Evolutionary conservation across 2,113 vertebrate genomes (phyloP).

Genomic region (Myrmecophaga tridactyla): DNA sequence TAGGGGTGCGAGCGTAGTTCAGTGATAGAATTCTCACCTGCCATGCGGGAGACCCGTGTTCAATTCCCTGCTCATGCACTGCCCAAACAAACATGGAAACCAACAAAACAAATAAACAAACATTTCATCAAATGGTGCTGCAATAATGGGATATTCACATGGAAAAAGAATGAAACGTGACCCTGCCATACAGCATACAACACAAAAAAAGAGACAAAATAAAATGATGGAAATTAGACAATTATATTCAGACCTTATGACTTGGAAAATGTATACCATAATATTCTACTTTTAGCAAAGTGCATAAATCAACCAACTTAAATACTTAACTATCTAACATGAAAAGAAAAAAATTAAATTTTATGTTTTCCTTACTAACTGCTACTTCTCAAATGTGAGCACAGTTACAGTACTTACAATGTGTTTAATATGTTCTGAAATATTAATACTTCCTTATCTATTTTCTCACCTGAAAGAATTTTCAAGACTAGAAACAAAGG

Average conservation of each 20-base stretch:
- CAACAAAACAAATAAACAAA: too few relatives aligned
- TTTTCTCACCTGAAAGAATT: constrained; percentile 49
- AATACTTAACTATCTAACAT: constrained; percentile 16
- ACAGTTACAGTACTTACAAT: neutral
- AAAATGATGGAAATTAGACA: neutral
- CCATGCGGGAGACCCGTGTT: too few relatives aligned
- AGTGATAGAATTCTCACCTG: too few relatives aligned
- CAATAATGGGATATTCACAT: too few relatives aligned
- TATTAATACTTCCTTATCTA: constrained; percentile 22
- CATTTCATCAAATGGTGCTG: too few relatives aligned
- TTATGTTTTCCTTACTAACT: constrained; percentile 19
- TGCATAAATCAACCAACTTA: constrained; percentile 20
- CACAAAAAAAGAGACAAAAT: constrained; percentile 24
- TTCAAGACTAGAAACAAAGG: constrained; percentile 24
- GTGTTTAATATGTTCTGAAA: constrained; percentile 19
- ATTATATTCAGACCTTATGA: constrained; percentile 31
- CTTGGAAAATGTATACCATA: constrained; percentile 14
- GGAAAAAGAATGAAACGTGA: too few relatives aligned
- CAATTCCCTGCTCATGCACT: too few relatives aligned
- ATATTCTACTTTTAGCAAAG: neutral
- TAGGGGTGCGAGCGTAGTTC: too few relatives aligned
- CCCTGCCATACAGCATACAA: too few relatives aligned
- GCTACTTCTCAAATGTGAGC: neutral
- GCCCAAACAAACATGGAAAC: too few relatives aligned
- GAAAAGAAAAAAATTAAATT: constrained; percentile 12